These are phyloP conservation scores for Dichetophora obliterata DNA, from an alignment of 2,888 invertebrate species.

Conservation along the genomic window DNA sequence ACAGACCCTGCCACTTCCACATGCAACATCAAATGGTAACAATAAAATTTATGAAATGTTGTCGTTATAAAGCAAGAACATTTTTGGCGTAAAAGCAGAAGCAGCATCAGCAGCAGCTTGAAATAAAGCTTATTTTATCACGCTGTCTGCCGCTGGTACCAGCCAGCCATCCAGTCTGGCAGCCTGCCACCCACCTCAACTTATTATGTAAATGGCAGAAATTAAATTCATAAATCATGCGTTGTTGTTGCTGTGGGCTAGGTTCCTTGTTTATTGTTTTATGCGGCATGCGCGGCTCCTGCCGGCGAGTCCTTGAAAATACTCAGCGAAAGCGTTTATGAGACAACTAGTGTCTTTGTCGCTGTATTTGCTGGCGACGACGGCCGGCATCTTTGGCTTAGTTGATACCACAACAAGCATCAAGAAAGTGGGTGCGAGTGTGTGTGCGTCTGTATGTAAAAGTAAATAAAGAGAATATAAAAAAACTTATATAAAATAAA, in stretches of 20 bases:
- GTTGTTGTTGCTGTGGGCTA: background rate
- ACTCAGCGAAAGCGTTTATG: background rate
- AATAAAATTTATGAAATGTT: constrained; percentile 23
- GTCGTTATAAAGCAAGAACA: background rate
- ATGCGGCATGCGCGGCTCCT: background rate
- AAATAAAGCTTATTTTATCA: too few species aligned
- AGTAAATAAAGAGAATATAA: background rate
- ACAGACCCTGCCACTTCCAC: too few species aligned
- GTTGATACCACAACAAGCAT: background rate
- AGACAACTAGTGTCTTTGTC: background rate
- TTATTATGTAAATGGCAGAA: constrained; percentile 19
- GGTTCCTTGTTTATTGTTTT: constrained; percentile 5
- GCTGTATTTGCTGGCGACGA: background rate
- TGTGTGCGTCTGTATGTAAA: background rate
- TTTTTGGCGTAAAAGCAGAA: too few species aligned
- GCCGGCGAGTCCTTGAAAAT: background rate
- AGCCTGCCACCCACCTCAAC: constrained; percentile 20
- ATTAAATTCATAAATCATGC: constrained; percentile 35
- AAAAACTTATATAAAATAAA: background rate
- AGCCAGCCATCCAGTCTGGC: too few species aligned
- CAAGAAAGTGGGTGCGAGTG: background rate
- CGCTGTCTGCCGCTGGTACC: too few species aligned
- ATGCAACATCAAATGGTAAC: background rate
- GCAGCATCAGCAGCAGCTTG: too few species aligned
- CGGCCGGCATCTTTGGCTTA: background rate